Base-by-base conservation (phyloP, 2,113 vertebrate genomes). In the Hemicordylus capensis region DNA sequence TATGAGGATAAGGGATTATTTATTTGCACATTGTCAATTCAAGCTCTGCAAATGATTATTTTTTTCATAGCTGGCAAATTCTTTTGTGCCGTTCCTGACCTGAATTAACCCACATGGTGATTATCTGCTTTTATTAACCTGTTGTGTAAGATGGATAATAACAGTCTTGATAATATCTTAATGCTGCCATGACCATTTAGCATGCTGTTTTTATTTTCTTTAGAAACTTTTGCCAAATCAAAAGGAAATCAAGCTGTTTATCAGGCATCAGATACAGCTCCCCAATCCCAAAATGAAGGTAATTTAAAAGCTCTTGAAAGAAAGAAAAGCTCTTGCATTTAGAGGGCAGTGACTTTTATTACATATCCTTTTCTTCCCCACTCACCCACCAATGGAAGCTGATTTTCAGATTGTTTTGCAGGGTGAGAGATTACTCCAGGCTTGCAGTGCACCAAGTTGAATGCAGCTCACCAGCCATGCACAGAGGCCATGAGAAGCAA, bases 31-130 rank as follows among this genome's bases (percentile, higher is more conserved):
- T 87, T n/a, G 88, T 90, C 34, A 64, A 61, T 92, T 93, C 81
- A 91, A 80, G 67, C 14, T 89, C 44, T 89, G 46, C 58, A 91
- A 91, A 88, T 56, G 1, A 86, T 92, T 90, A 81, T 85, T 90
- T 93, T 91, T 88, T 91, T 92, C 91, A 85, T 86, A 76, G 82
- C 89, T 85, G 80, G 66, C 67, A 92, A 86, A 92, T 91, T 81
- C 89, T 86, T 89, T 90, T 80, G n/a, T 80, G 48, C 24, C 59
- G 90, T 80, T 77, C 92, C 70, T 66, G 67, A 88, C 89, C 90
- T 86, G 19, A n/a, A 89, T 93, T 92, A 87, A 93, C 64, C 86
- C 22, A 85, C 88, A 26, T 6, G 75, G 70, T 79, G 86, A 88
- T 89, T 93, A 93, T 76, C 51, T 91, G 70, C 59, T 79, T 69